Base-by-base conservation (phyloP, 2,113 vertebrate species). In the Spheniscus mendiculus region DNA sequence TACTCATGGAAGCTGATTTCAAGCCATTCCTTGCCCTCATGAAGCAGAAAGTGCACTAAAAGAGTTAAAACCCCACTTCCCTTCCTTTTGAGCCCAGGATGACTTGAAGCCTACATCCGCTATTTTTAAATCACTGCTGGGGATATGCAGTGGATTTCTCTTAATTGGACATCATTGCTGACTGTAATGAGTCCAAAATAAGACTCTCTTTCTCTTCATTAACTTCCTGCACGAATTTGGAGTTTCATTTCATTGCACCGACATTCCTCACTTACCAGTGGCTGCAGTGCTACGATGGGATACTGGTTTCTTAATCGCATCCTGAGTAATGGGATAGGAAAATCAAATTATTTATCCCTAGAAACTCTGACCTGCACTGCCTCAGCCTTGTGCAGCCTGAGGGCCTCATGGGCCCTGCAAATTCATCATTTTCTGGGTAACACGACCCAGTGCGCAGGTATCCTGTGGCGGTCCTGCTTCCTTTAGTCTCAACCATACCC, bases 231-330 rank as follows among this genome's bases (percentile, higher is more conserved):
- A 61, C 83, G 80, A 72, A 95, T 96, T 63, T 97, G 94, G 87
- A 91, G 66, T 87, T 95, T 98, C 82, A 67, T 95, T 97, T 95
- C 93, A 65, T 81, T 89, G 84, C 78, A 59, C 90, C 93, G 97
- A 88, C 89, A n/a, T 27, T 73, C 83, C 96, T 92, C 87, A 49
- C 78, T 94, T 73, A 93, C 84, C 92, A 81, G 72, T 1, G 11
- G 67, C 94, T 38, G 38, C 87, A 58, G 88, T 29, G 70, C 56
- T 89, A 29, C 34, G 56, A 81, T 67, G 93, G 83, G 85, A 94
- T 55, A 63, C 56, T 72, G 91, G 78, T 92, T 97, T 94, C 95
- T 94, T 96, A 94, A 97, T 94, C 20, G 5, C 86, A 91, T 66
- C 83, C 87, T 67, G 36, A 96, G 83, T 89, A 96, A 81, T 50